Conservation (phyloP, 2,113 vertebrate species). For the Danio rerio region DNA sequence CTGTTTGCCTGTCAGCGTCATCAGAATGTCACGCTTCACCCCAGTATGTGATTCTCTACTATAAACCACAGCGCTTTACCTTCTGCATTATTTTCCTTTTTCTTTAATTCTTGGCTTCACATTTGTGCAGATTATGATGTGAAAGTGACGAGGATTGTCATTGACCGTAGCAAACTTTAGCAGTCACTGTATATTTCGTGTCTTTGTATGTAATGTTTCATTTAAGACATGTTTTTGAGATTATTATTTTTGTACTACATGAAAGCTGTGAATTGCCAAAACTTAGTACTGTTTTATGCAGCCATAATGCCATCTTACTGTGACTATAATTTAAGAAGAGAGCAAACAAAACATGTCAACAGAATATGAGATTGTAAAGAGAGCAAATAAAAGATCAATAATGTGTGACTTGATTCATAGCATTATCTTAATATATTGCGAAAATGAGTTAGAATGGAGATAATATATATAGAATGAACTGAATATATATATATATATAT, state of each 20-base stretch:
- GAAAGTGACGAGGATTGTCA: too few species aligned
- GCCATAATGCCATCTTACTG: slow-evolving; percentile 56
- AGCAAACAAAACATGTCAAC: neutral
- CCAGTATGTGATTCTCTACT: neutral
- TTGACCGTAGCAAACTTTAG: too few species aligned
- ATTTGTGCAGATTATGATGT: too few species aligned
- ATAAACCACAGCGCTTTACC: too few species aligned
- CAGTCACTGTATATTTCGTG: too few species aligned
- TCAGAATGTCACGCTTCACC: neutral
- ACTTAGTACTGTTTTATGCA: slow-evolving; percentile 42
- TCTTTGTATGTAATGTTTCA: too few species aligned
- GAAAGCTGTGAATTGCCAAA: slow-evolving; percentile 54
- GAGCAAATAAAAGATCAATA: neutral
- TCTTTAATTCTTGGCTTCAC: too few species aligned
- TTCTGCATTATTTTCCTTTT: too few species aligned
- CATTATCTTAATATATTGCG: too few species aligned
- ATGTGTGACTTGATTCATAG: too few species aligned
- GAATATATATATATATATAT: too few species aligned
- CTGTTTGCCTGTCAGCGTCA: slow-evolving; percentile 35
- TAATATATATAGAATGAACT: neutral
- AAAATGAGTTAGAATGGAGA: neutral
- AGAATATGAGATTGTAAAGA: neutral
- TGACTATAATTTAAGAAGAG: slow-evolving; percentile 26
- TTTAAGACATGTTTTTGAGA: neutral
- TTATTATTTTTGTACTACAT: slow-evolving; percentile 12